Evolutionary conservation across 2,888 invertebrate genomes (phyloP), one percentile per base, ranked within the genome.

Genomic region (Nomada lathburiana): DNA sequence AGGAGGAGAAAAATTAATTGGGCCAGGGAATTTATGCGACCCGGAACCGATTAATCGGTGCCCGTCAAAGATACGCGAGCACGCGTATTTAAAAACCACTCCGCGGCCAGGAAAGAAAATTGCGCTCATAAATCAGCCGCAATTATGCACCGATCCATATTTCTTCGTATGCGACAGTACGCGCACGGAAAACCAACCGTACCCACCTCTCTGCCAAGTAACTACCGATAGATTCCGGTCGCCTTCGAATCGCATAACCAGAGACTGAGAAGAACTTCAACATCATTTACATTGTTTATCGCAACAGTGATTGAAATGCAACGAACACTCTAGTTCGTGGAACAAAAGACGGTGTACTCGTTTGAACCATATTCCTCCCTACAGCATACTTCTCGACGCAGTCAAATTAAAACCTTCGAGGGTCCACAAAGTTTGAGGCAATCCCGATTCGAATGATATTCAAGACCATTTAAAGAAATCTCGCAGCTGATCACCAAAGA

Each of bases 71-170:
- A 23, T 5, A 10, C 10, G 16, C 10, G 20, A 9, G 2, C 2
- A 53, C 65, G 65, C 53, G 60, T 65, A 65, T 80, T 80, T 70
- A 70, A 80, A 80, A 72, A 36, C n/a, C 44, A 20, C 3, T 2
- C 18, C n/a, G 5, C 47, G n/a, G n/a, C 13, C n/a, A 9, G 29
- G 5, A 18, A 16, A 57, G 47, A 67, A 80, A 55, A 80, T 73
- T 80, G 53, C 73, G 42, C 20, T 57, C 72, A 57, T 80, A 80
- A 72, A 80, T 80, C 73, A 52, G 44, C n/a, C 23, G 71, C 50
- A 67, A 80, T 80, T 80, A 80, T 62, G 71, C 71, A 23, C 7
- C 64, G 50, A 57, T 60, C 69, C 64, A 78, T 79, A 80, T 80
- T 72, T 67, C 80, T 42, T 52, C 62, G 67, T 44, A 29, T 26